A percentile compares a stretch with the other conserved stretches of the same genome.
phyloP scores from a whole-genome alignment of 1,140 invertebrate genomes.

The Xylocopa sonorina region DNA sequence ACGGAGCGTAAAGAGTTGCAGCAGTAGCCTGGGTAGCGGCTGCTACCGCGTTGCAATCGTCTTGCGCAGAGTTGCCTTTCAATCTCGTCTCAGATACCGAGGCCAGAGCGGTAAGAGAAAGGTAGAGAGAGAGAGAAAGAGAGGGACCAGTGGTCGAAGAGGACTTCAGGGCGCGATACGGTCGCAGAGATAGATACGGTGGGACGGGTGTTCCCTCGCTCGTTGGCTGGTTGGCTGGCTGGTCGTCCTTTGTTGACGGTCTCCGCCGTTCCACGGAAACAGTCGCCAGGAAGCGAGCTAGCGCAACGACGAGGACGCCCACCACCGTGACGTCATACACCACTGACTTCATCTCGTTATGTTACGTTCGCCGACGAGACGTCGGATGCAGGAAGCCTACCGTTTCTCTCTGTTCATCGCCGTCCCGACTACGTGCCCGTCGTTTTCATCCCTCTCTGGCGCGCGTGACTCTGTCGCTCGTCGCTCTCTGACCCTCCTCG shows the following conservation, averaged over 20 bases:
- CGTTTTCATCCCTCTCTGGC: slow-evolving; percentile 39
- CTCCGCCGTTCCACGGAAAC: slow-evolving; percentile 77
- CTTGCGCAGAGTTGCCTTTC: slow-evolving; percentile 34
- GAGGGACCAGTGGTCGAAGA: slow-evolving; percentile 35
- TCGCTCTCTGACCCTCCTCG: slow-evolving; percentile 42
- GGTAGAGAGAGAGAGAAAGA: neutral
- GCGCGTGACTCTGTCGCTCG: slow-evolving; percentile 7
- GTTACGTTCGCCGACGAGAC: slow-evolving; percentile 77
- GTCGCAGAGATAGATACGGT: slow-evolving; percentile 58
- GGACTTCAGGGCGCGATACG: slow-evolving; percentile 52
- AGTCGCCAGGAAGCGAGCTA: slow-evolving; percentile 79
- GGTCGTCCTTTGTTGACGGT: slow-evolving; percentile 77
- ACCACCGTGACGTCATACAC: slow-evolving; percentile 80
- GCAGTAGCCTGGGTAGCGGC: neutral
- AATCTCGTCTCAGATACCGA: slow-evolving; percentile 31
- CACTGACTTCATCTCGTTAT: slow-evolving; percentile 81
- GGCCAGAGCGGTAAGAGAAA: neutral
- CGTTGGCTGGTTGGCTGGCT: slow-evolving; percentile 65
- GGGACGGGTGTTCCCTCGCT: slow-evolving; percentile 72
- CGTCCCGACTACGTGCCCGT: slow-evolving; percentile 59
- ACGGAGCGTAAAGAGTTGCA: neutral
- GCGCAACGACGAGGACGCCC: slow-evolving; percentile 77
- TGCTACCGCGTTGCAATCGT: slow-evolving; percentile 24
- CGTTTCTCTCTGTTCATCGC: slow-evolving; percentile 66
- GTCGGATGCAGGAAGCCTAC: slow-evolving; percentile 80